Evolutionary conservation across 2,113 vertebrate genomes (phyloP).

Genomic region (Gasterosteus aculeatus): DNA sequence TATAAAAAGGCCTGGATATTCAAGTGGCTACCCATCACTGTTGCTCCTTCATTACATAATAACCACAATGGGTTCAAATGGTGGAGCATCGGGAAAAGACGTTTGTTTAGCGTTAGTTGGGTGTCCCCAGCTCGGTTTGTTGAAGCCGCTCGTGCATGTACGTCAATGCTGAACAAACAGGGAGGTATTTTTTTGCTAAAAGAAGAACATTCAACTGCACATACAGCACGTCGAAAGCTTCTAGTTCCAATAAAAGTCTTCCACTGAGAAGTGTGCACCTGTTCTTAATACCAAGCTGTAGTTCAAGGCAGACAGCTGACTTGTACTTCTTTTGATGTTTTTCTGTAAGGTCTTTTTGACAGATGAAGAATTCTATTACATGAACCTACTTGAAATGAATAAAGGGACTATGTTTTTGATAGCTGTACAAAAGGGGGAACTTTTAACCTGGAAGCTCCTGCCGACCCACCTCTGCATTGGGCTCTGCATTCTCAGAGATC

Average conservation of each 20-base stretch:
- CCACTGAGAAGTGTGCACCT: too few relatives aligned
- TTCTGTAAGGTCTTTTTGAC: too few relatives aligned
- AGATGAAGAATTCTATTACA: neutral
- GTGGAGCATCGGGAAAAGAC: neutral
- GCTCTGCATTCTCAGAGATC: constrained; percentile 83
- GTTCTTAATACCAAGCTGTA: neutral
- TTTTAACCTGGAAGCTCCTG: neutral
- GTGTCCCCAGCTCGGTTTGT: too few relatives aligned
- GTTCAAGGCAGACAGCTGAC: neutral
- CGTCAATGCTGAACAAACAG: too few relatives aligned
- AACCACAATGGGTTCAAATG: neutral
- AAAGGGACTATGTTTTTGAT: neutral
- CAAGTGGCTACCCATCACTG: neutral
- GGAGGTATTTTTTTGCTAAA: too few relatives aligned
- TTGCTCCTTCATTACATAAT: neutral
- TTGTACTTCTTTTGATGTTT: neutral
- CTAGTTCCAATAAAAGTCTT: too few relatives aligned
- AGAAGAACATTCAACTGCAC: too few relatives aligned
- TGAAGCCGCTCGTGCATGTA: too few relatives aligned
- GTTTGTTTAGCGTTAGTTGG: too few relatives aligned
- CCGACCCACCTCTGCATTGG: constrained; percentile 78
- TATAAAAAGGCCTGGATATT: neutral
- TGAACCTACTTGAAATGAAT: too few relatives aligned
- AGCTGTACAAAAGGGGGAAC: neutral
- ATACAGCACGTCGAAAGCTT: too few relatives aligned